Conservation (phyloP, 2,888 invertebrate genomes). For the Myopa tessellatipennis region DNA sequence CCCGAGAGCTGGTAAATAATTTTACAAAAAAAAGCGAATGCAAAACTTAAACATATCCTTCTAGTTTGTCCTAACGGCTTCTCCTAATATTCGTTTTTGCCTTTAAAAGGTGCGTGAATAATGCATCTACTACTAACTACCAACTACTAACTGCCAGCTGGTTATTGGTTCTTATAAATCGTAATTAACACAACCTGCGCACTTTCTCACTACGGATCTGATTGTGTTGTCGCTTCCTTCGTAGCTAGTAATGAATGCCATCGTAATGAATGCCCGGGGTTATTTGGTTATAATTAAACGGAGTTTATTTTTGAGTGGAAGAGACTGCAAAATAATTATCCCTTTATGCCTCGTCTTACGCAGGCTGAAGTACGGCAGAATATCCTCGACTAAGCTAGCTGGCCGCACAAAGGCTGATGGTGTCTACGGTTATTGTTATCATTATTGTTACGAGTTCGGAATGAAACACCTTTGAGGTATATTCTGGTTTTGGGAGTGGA, state of each 20-base stretch:
- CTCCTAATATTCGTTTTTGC: no score
- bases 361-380: not conserved
- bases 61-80: no score
- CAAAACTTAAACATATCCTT: no score
- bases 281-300: constrained; percentile 39
- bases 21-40: no score
- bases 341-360: constrained; percentile 13
- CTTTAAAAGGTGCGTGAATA: no score
- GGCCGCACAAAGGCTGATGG: not conserved
- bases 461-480: not conserved
- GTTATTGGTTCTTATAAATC: constrained; percentile 10
- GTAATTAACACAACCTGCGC: constrained; percentile 7
- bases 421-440: constrained; percentile 11
- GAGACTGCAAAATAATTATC: constrained; percentile 30
- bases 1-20: no score
- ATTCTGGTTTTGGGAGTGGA: not conserved
- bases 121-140: not conserved
- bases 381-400: not conserved
- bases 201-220: not conserved
- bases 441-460: not conserved
- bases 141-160: not conserved
- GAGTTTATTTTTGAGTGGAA: constrained; percentile 26
- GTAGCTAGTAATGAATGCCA: constrained; percentile 28
- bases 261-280: constrained; percentile 35
- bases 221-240: constrained; percentile 18